phyloP scores from a whole-genome alignment of 1,140 invertebrate genomes.

The Bombus affinis region DNA sequence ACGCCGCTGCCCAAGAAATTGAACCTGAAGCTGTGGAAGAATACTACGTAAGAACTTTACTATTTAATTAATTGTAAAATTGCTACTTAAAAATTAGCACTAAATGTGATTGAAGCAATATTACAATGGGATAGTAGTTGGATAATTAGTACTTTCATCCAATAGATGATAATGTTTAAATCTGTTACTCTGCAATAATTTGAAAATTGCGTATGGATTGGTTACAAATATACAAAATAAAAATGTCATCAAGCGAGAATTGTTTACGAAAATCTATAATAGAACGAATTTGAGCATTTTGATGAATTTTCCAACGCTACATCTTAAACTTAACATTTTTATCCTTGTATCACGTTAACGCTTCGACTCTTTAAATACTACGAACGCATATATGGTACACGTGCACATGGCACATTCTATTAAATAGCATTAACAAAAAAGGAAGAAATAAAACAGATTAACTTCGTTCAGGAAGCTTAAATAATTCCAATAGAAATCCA shows the following conservation, averaged over 20 bases:
- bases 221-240: neutral
- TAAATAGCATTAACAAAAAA: too few relatives aligned
- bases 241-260: neutral
- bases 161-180: neutral
- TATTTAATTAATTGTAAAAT: too few relatives aligned
- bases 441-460: too few relatives aligned
- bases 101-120: neutral
- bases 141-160: neutral
- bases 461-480: too few relatives aligned
- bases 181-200: neutral
- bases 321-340: too few relatives aligned
- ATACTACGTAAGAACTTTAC: neutral
- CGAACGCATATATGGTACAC: too few relatives aligned
- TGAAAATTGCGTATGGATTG: neutral
- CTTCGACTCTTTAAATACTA: too few relatives aligned
- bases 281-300: neutral
- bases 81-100: neutral
- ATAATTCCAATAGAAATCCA: too few relatives aligned
- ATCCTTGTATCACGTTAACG: too few relatives aligned
- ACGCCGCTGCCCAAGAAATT: neutral
- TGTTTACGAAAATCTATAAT: neutral
- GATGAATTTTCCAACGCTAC: neutral
- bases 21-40: neutral
- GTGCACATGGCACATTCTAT: too few relatives aligned
- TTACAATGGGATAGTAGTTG: rapidly evolving